Conservation (phyloP, 2,888 invertebrate genomes). For the Heliconius cydno region DNA sequence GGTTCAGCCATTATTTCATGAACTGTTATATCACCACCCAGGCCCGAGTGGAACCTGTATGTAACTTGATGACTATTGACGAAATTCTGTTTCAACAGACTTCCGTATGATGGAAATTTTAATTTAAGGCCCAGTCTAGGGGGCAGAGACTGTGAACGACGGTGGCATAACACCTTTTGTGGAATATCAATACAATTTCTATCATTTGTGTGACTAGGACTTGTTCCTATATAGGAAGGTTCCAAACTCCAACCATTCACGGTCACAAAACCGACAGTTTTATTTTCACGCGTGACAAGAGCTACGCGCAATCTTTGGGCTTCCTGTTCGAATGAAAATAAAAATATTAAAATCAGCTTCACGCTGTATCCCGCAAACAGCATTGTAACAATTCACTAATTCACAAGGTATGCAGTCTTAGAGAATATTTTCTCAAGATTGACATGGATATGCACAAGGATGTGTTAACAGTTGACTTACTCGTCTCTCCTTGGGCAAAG, state of each 20-base stretch:
- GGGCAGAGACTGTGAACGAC: constrained; percentile 93
- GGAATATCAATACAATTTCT: constrained; percentile 70
- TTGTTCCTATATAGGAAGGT: constrained; percentile 87
- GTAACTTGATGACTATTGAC: constrained; percentile 89
- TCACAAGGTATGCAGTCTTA: no score
- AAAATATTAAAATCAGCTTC: not conserved
- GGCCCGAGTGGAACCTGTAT: constrained; percentile 94
- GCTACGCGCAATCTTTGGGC: constrained; percentile 84
- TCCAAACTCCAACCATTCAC: constrained; percentile 94
- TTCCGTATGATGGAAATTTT: constrained; percentile 91
- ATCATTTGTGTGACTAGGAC: constrained; percentile 86
- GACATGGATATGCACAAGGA: no score
- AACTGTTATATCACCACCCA: constrained; percentile 95
- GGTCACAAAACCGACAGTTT: constrained; percentile 92
- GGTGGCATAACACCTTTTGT: constrained; percentile 69
- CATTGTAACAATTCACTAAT: no score
- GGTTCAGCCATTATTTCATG: constrained; percentile 97
- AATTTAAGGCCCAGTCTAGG: constrained; percentile 91
- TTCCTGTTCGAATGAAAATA: constrained; percentile 58
- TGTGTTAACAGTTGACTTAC: no score
- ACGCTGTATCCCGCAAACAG: no score
- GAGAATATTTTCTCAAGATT: no score
- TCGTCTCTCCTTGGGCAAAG: no score
- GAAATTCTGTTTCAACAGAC: constrained; percentile 87
- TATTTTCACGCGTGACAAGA: constrained; percentile 83